A percentile compares a stretch with the other conserved stretches of the same genome.
Conservation (phyloP, 1,140 invertebrate species). For the Laodelphax striatellus region DNA sequence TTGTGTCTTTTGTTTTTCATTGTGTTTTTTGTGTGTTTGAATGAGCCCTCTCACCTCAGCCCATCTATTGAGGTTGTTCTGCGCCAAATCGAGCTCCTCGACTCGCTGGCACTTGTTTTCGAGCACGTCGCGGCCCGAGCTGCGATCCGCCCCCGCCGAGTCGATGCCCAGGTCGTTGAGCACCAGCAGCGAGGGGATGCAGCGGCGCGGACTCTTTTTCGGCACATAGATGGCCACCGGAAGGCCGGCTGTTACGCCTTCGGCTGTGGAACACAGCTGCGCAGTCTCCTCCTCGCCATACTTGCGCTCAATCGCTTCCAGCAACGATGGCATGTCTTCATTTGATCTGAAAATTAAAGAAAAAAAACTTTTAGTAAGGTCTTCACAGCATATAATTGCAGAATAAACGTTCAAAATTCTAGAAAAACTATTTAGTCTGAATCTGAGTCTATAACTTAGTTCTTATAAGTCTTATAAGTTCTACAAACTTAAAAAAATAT, state of each 20-base stretch:
- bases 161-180: constrained; percentile 83
- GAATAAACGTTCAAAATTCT: no score
- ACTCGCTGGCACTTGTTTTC: constrained; percentile 72
- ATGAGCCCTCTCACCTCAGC: constrained; percentile 46
- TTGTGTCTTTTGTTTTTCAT: no score
- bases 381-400: no score
- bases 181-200: constrained; percentile 71
- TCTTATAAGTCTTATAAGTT: no score
- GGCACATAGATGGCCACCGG: constrained; percentile 70
- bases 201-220: constrained; percentile 59
- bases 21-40: no score
- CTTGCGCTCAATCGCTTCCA: constrained; percentile 74
- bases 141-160: constrained; percentile 53
- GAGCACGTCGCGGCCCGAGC: constrained; percentile 45
- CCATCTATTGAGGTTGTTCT: constrained; percentile 78
- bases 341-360: neutral
- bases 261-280: constrained; percentile 15
- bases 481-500: no score
- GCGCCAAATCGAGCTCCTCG: constrained; percentile 79
- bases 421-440: no score
- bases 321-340: constrained; percentile 57
- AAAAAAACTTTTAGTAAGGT: no score
- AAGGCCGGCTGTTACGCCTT: constrained; percentile 29
- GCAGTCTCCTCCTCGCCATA: constrained; percentile 53
- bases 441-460: no score